These are phyloP conservation scores for Notolabrus celidotus DNA, from an alignment of 2,797 vertebrate genomes.

Conservation along the genomic window DNA sequence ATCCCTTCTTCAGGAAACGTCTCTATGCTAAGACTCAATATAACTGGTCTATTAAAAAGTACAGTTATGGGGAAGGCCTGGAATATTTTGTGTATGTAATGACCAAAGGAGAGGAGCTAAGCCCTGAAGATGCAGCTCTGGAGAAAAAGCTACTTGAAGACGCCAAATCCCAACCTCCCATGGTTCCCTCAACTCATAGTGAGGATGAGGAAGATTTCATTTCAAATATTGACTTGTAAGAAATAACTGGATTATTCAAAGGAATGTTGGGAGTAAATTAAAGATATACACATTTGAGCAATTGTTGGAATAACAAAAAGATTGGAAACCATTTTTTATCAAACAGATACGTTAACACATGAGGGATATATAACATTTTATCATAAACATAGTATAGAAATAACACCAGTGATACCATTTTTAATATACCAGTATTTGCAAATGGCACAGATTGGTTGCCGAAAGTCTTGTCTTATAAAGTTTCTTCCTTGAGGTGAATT, in stretches of 20 bases:
- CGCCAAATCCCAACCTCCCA: constrained; percentile 24
- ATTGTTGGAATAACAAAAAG: too few species aligned
- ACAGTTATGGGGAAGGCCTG: constrained; percentile 88
- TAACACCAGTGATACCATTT: too few species aligned
- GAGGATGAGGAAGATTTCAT: constrained; percentile 87
- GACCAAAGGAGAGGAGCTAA: constrained; percentile 89
- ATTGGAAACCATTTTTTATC: too few species aligned
- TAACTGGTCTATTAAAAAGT: constrained; percentile 89
- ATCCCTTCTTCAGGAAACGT: constrained; percentile 91
- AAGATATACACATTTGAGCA: too few species aligned
- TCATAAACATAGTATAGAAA: too few species aligned
- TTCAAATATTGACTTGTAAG: constrained; percentile 84
- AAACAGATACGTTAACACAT: too few species aligned
- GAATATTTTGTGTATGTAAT: constrained; percentile 92
- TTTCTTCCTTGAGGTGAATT: neutral
- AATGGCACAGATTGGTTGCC: too few species aligned
- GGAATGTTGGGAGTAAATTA: neutral
- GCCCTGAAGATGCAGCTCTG: constrained; percentile 80
- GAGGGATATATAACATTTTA: too few species aligned
- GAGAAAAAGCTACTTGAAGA: constrained; percentile 78
- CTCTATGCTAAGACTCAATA: constrained; percentile 89
- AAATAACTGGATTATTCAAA: neutral
- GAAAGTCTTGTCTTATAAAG: neutral
- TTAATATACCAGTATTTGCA: too few species aligned
- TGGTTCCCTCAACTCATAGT: constrained; percentile 14